Evolutionary conservation across 2,113 vertebrate species (phyloP).

Genomic region (Thymallus thymallus): DNA sequence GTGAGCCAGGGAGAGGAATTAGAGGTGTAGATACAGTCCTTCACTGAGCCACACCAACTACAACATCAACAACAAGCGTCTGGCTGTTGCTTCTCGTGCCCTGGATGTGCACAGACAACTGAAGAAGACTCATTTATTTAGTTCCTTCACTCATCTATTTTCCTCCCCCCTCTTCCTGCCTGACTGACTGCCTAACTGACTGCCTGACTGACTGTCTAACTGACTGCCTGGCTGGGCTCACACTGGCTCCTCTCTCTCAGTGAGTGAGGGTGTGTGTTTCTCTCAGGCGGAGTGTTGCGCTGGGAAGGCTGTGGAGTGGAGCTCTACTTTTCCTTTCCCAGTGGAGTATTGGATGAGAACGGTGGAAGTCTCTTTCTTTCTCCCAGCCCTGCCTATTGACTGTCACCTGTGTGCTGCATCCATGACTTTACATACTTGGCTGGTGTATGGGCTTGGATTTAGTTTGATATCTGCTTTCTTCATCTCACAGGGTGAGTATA

Average conservation of each 20-base stretch:
- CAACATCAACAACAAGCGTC: slow-evolving; percentile 2
- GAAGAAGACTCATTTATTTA: slow-evolving; percentile 55
- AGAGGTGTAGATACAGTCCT: too few species aligned
- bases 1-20: too few species aligned
- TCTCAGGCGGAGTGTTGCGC: slow-evolving; percentile 7
- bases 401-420: slow-evolving; percentile 67
- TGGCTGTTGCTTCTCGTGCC: slow-evolving; percentile 21
- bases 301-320: slow-evolving; percentile 49
- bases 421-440: slow-evolving; percentile 73
- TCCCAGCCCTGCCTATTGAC: slow-evolving; percentile 26
- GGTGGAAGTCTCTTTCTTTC: background rate
- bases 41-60: background rate
- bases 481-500: slow-evolving; percentile 68
- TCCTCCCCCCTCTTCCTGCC: slow-evolving; percentile 51
- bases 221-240: slow-evolving; percentile 33
- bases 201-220: slow-evolving; percentile 34
- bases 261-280: background rate
- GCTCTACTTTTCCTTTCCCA: slow-evolving; percentile 20
- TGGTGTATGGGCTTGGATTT: slow-evolving; percentile 71
- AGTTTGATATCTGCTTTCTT: slow-evolving; percentile 63
- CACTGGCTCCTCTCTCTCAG: background rate
- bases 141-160: slow-evolving; percentile 47
- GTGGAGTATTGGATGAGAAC: slow-evolving; percentile 2
- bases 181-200: slow-evolving; percentile 40
- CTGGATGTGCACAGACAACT: slow-evolving; percentile 39